Evolutionary conservation across 2,888 invertebrate genomes (phyloP).

Genomic region (Diploptera punctata): DNA sequence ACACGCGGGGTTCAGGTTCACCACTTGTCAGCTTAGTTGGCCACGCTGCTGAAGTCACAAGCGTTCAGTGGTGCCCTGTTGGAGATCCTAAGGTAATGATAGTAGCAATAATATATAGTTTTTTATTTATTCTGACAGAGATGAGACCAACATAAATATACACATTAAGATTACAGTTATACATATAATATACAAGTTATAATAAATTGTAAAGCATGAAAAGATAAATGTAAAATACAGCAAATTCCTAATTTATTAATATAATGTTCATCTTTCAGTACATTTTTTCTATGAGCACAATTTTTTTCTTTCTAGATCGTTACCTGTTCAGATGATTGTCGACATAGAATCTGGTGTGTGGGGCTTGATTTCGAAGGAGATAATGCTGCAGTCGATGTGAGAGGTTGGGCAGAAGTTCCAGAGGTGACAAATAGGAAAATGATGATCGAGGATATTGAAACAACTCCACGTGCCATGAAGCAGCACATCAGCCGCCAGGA

Average conservation of each 20-base stretch:
- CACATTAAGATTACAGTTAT: too few relatives aligned
- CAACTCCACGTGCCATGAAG: not conserved
- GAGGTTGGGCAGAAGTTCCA: constrained; percentile 26
- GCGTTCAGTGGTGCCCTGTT: constrained; percentile 78
- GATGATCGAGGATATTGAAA: not conserved
- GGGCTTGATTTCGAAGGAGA: constrained; percentile 23
- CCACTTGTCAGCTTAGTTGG: constrained; percentile 76
- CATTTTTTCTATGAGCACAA: too few relatives aligned
- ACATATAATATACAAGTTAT: too few relatives aligned
- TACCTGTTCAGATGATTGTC: constrained; percentile 85
- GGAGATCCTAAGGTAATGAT: constrained; percentile 62
- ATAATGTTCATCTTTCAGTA: too few relatives aligned
- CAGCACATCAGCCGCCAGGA: not conserved
- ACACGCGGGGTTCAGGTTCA: constrained; percentile 63
- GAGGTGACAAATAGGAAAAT: not conserved
- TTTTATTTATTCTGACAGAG: too few relatives aligned
- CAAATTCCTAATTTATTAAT: too few relatives aligned
- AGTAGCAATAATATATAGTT: too few relatives aligned
- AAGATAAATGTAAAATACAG: too few relatives aligned
- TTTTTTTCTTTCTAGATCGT: constrained; percentile 65
- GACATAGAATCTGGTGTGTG: constrained; percentile 72
- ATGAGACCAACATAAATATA: too few relatives aligned
- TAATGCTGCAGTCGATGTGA: constrained; percentile 31
- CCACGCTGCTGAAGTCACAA: constrained; percentile 86
- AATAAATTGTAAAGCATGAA: too few relatives aligned